Conservation (phyloP, 2,888 invertebrate genomes). For the Caenorhabditis panamensis region DNA sequence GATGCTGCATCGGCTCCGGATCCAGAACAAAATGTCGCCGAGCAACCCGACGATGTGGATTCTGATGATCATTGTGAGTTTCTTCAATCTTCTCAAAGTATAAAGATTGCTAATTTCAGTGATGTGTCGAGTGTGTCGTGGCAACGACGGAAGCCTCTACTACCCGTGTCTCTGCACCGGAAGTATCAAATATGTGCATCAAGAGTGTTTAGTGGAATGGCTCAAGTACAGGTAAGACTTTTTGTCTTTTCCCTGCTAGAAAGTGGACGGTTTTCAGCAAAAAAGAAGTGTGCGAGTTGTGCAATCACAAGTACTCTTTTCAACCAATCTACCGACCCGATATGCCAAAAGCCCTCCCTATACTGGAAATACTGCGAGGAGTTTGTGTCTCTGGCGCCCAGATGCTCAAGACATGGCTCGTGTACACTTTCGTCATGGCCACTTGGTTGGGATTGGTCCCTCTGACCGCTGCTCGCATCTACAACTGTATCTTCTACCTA, state of each 20-base stretch:
- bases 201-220: conserved; percentile 94
- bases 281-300: conserved; percentile 94
- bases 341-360: conserved; percentile 97
- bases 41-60: conserved; percentile 8
- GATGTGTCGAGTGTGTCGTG: conserved; percentile 97
- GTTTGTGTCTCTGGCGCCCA: conserved; percentile 85
- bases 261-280: conserved; percentile 82
- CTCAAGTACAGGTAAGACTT: conserved; percentile 87
- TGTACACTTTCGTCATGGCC: conserved; percentile 95
- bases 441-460: conserved; percentile 92
- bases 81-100: not conserved
- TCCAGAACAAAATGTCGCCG: not conserved
- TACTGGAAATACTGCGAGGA: conserved; percentile 90
- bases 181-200: conserved; percentile 98
- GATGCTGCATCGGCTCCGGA: too few species aligned
- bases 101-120: conserved; percentile 84
- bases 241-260: not conserved
- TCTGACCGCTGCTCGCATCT: conserved; percentile 65
- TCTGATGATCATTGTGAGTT: conserved; percentile 55
- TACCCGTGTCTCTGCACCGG: conserved; percentile 99
- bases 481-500: conserved; percentile 75
- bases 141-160: conserved; percentile 95
- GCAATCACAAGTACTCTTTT: conserved; percentile 92
- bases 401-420: conserved; percentile 96
- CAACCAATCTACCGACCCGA: conserved; percentile 99